Evolutionary conservation across 2,888 invertebrate species (phyloP), one percentile per base, ranked within the genome.

Genomic region (Conomelus anceps): DNA sequence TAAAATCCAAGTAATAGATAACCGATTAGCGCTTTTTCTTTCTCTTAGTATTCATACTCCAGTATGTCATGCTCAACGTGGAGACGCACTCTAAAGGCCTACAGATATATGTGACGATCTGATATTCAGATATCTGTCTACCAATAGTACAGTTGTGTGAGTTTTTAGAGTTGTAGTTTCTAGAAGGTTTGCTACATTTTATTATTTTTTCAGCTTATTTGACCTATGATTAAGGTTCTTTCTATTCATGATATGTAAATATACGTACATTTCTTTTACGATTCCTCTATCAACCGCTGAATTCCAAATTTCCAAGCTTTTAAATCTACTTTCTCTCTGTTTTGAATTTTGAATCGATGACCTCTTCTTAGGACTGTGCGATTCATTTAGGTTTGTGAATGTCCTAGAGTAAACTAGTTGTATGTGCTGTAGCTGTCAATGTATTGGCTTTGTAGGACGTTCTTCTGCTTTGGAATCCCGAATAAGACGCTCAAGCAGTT

Each of bases 401-500:
- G 63, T 63, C 63, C 63, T 63, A 63, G 63, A 63, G 63, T 63
- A 63, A 63, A 63, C 63, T 63, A 63, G 86, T 89, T 86, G 89
- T 86, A 86, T 87, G 22, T 87, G 89, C 87, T 87, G 89, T 88
- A 88, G 89, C 41, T 89, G 29, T 89, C 86, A 89, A 89, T 90
- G 89, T 89, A 84, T 90, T 89, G 34, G 89, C 87, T 84, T 89
- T 90, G 91, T 91, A 91, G 91, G 91, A 89, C 91, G 91, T 87
- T 89, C 91, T 26, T 88, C 88, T 89, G 88, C 89, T 88, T 85
- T 84, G 85, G 91, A 91, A 88, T 89, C 90, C 88, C 90, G 91
- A 90, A 91, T 91, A 90, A 92, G 91, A 90, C 91, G 91, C 90
- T 91, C 91, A 29, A 91, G 91, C 89, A 92, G 92, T 89, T 92